Evolutionary conservation across 2,797 vertebrate species (phyloP).

Genomic region (Rhabdophis nuchalis): DNA sequence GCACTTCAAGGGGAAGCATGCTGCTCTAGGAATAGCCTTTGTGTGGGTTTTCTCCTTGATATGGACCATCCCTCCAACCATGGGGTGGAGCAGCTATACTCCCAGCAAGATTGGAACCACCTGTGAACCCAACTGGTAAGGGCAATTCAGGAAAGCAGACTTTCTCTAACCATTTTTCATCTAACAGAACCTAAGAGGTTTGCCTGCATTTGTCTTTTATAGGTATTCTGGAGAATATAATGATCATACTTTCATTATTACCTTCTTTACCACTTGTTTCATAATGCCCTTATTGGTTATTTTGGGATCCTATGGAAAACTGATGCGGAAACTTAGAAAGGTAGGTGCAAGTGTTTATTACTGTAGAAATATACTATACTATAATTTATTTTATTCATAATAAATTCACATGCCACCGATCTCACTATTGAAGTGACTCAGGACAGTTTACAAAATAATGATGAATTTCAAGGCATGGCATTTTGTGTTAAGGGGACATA

Average conservation of each 20-base stretch:
- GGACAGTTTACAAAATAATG: not conserved
- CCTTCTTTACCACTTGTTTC: conserved; percentile 85
- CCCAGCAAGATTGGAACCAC: conserved; percentile 90
- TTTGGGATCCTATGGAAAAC: conserved; percentile 84
- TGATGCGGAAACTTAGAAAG: conserved; percentile 83
- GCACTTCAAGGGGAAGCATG: conserved; percentile 74
- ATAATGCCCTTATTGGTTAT: conserved; percentile 83
- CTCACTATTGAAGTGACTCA: not conserved
- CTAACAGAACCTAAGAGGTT: not conserved
- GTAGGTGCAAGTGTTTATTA: conserved; percentile 57
- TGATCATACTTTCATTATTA: conserved; percentile 83
- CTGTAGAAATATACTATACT: not conserved
- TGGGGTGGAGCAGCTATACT: conserved; percentile 91
- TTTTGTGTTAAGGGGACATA: not conserved
- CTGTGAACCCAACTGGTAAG: conserved; percentile 93
- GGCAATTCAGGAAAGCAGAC: conserved; percentile 17
- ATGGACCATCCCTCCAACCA: conserved; percentile 84
- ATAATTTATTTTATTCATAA: not conserved
- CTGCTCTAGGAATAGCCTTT: conserved; percentile 79
- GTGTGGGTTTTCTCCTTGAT: conserved; percentile 88
- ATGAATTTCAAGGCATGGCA: not conserved
- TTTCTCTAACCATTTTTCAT: not conserved
- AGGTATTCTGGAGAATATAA: conserved; percentile 81
- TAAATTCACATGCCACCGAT: not conserved
- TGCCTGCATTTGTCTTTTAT: conserved; percentile 31